Base-by-base conservation (phyloP, 2,797 vertebrate genomes). In the Anisognathus igniventris region DNA sequence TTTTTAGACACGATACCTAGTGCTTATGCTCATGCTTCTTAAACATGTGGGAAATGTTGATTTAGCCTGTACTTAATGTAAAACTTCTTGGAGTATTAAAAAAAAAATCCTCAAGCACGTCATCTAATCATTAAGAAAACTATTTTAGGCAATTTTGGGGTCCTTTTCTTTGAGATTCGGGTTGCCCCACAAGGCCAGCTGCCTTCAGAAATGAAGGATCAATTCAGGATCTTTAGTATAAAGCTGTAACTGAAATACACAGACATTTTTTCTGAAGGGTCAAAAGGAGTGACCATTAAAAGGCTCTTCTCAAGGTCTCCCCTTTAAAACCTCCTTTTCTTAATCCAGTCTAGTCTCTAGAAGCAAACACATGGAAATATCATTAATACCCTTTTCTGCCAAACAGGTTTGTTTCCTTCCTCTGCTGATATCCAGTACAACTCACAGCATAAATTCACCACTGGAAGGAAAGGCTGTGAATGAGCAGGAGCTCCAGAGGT, bases 321-420 rank as follows among this genome's bases (percentile, higher is more conserved):
- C 25, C 28, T 83, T 79, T 88, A 47, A 79, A 30, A 7, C 7
- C 5, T 39, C 30, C 37, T 93, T 67, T 17, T 61, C 45, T 58
- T 72, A 80, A 22, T 33, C 30, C 35, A 45, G 24, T 56, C 39
- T 70, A 47, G 13, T 58, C 15, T 79, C 66, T 48, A 40, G 65
- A 42, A 92, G 33, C 20, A 86, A 86, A 85, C 37, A 62, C 27
- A 12, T n/a, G 51, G 31, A 58, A 82, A 60, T 4, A 66, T 37
- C 23, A 64, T 64, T 70, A 80, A 84, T 35, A 24, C 5, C 1
- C 0, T 73, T 60, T 70, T 87, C 42, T 62, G 58, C 11, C 82
- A 56, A 60, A 47, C 21, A 33, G 42, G 5, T 81, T 81, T 86
- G 42, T 84, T 93, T 94, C 74, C 83, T 90, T 86, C 44, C 66